These are phyloP conservation scores for Leguminivora glycinivorella DNA, from an alignment of 1,140 invertebrate genomes.

Conservation along the genomic window DNA sequence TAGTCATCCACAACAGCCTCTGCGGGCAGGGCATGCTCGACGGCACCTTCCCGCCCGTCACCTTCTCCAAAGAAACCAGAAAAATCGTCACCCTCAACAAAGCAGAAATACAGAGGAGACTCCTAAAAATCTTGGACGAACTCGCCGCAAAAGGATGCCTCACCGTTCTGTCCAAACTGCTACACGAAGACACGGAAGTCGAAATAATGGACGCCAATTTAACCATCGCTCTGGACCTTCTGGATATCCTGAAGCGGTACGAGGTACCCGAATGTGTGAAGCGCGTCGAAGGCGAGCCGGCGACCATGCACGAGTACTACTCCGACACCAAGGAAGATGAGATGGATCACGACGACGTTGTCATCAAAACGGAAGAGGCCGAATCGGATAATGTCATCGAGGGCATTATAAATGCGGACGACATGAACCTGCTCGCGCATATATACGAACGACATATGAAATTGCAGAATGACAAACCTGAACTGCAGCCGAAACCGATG, in stretches of 20 bases:
- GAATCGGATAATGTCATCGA: slow-evolving; percentile 65
- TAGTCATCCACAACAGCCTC: slow-evolving; percentile 82
- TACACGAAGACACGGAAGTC: slow-evolving; percentile 85
- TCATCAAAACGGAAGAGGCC: slow-evolving; percentile 29
- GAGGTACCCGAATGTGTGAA: slow-evolving; percentile 70
- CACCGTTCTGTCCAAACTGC: slow-evolving; percentile 81
- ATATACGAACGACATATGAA: slow-evolving; percentile 67
- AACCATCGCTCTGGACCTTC: slow-evolving; percentile 79
- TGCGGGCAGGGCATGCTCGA: slow-evolving; percentile 89
- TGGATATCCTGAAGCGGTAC: slow-evolving; percentile 80
- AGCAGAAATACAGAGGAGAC: slow-evolving; percentile 82
- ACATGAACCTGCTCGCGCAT: slow-evolving; percentile 63
- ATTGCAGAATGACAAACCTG: slow-evolving; percentile 41
- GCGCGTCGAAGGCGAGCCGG: slow-evolving; percentile 47
- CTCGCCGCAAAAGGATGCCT: slow-evolving; percentile 83
- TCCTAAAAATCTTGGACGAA: slow-evolving; percentile 84
- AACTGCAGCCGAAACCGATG: slow-evolving; percentile 37
- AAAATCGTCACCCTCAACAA: slow-evolving; percentile 87
- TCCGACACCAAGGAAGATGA: slow-evolving; percentile 47
- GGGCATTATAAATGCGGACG: slow-evolving; percentile 62
- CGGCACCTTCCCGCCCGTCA: slow-evolving; percentile 86
- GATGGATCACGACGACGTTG: slow-evolving; percentile 31
- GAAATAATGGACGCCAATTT: slow-evolving; percentile 83
- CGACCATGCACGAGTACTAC: slow-evolving; percentile 48
- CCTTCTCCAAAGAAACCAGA: slow-evolving; percentile 87